Percentiles rank a stretch among this genome's conserved stretches.
Conservation (phyloP, 2,797 vertebrate species). For the Muscicapa striata region DNA sequence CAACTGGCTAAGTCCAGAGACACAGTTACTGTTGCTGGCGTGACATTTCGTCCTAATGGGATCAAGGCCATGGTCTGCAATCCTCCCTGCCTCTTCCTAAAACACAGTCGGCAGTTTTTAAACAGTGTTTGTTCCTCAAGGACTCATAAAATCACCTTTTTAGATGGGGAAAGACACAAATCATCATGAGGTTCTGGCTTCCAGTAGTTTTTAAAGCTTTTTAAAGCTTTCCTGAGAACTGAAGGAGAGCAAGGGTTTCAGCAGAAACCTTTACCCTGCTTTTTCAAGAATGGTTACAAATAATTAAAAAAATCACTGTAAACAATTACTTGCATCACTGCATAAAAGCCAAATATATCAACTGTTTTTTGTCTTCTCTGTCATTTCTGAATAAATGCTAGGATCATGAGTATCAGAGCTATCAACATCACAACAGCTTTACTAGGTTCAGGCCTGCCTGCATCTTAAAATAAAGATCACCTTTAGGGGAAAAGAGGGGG, state of each 20-base stretch:
- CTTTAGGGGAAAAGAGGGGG: background rate
- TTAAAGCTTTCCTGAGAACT: background rate
- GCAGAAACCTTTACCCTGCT: background rate
- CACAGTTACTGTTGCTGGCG: background rate
- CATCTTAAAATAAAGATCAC: background rate
- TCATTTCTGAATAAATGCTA: constrained; percentile 30
- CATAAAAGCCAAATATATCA: constrained; percentile 29
- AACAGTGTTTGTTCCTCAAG: background rate
- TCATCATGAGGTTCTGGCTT: background rate
- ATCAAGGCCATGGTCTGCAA: background rate
- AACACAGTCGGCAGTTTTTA: constrained; percentile 26
- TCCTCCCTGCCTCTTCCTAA: constrained; percentile 6
- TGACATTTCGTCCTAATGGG: background rate
- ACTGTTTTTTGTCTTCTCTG: constrained; percentile 25
- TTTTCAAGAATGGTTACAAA: background rate
- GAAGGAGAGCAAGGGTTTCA: background rate
- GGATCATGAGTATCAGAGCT: background rate
- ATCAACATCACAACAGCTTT: background rate
- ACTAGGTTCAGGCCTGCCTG: background rate
- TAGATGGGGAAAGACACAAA: background rate
- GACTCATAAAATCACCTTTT: background rate
- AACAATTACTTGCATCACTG: background rate
- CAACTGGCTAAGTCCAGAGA: background rate
- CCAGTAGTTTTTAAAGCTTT: background rate
- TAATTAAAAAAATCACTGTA: background rate